Evolutionary conservation across 2,797 vertebrate species (phyloP).

Genomic region (Lepus townsendii): DNA sequence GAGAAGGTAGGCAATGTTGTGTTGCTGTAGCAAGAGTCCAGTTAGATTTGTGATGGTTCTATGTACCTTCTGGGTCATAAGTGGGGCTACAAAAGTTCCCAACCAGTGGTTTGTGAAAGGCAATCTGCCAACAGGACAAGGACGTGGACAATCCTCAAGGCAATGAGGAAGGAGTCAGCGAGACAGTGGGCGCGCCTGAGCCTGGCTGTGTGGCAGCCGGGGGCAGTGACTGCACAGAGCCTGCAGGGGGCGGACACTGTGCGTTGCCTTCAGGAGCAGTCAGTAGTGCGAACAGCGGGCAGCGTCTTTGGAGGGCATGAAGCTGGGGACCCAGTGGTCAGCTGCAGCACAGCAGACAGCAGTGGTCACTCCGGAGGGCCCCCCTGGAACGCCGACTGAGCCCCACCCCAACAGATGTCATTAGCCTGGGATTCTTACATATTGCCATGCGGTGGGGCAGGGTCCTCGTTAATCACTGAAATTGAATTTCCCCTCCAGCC

Average conservation of each 20-base stretch:
- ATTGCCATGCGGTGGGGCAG: not conserved
- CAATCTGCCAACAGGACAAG: not conserved
- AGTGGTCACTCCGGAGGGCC: not conserved
- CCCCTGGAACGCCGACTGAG: not conserved
- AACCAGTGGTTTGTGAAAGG: not conserved
- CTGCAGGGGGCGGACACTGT: rapidly evolving
- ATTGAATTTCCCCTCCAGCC: not conserved
- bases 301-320: not conserved
- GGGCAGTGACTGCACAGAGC: not conserved
- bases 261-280: no score
- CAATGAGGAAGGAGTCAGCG: not conserved
- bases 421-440: not conserved
- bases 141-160: not conserved
- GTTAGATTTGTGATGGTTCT: not conserved
- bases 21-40: not conserved
- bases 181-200: not conserved
- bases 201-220: rapidly evolving
- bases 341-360: not conserved
- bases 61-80: not conserved
- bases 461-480: not conserved
- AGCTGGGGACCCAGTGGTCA: not conserved
- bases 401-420: not conserved
- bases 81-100: not conserved
- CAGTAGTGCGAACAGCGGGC: not conserved
- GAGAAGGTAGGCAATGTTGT: not conserved